A percentile compares a stretch with the other conserved stretches of the same genome.
These are phyloP conservation scores for Tylochromis polylepis DNA, from an alignment of 2,113 vertebrate species.

Conservation along the genomic window DNA sequence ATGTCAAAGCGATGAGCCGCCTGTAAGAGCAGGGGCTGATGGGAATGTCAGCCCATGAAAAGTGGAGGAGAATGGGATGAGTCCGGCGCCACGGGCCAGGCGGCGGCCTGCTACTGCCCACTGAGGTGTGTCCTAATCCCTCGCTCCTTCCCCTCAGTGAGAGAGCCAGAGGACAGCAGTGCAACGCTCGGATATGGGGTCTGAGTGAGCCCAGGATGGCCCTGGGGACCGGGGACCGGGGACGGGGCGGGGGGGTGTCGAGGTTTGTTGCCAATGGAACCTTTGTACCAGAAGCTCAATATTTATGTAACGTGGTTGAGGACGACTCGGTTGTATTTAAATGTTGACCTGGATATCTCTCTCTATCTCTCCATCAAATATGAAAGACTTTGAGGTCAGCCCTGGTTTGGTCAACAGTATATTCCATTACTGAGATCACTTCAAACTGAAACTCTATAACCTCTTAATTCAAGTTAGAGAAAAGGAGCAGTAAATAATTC, in stretches of 20 bases:
- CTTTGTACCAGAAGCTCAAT: conserved; percentile 22
- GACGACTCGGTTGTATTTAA: background rate
- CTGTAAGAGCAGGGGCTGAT: conserved; percentile 44
- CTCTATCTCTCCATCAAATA: background rate
- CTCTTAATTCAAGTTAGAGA: background rate
- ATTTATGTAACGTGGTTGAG: conserved; percentile 48
- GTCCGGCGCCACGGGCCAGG: conserved; percentile 48
- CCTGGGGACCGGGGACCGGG: background rate
- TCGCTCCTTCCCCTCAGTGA: conserved; percentile 9
- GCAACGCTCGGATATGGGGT: background rate
- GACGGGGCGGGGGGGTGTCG: background rate
- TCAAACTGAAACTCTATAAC: background rate
- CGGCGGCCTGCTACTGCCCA: conserved; percentile 31
- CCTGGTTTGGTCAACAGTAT: background rate
- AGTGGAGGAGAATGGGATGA: conserved; percentile 48
- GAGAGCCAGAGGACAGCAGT: conserved; percentile 10
- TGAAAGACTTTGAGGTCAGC: background rate
- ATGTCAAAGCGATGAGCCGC: conserved; percentile 64
- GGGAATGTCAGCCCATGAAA: conserved; percentile 60
- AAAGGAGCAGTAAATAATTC: background rate
- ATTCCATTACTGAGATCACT: background rate
- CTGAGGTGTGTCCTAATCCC: conserved; percentile 58
- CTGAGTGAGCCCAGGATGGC: background rate
- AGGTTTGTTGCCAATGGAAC: conserved; percentile 22
- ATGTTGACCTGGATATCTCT: conserved; percentile 31